A percentile compares a stretch with the other conserved stretches of the same genome.
These are phyloP conservation scores for Mylabris sibirica DNA, from an alignment of 2,888 invertebrate species.

Conservation along the genomic window DNA sequence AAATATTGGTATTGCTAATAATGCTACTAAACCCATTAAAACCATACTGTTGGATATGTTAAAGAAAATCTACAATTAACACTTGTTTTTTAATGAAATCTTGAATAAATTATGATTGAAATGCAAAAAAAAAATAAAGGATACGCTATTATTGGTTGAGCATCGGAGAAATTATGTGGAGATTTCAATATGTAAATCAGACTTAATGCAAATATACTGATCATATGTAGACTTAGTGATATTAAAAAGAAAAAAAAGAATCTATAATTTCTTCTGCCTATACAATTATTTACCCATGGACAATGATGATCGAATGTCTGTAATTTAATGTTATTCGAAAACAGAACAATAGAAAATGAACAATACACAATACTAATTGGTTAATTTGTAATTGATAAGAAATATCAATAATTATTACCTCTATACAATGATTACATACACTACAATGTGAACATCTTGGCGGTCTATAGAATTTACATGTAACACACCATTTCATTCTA, in stretches of 20 bases:
- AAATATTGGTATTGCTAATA: slow-evolving; percentile 95
- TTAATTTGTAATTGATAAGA: background rate
- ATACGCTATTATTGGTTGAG: slow-evolving; percentile 86
- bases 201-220: slow-evolving; percentile 94
- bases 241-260: slow-evolving; percentile 99
- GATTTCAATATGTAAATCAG: slow-evolving; percentile 90
- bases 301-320: slow-evolving; percentile 99
- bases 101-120: too few relatives aligned
- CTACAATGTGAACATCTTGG: slow-evolving; percentile 99
- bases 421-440: slow-evolving; percentile 98
- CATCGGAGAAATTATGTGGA: slow-evolving; percentile 80
- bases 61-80: slow-evolving; percentile 49
- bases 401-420: slow-evolving; percentile 67
- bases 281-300: slow-evolving; percentile 97
- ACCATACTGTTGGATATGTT: slow-evolving; percentile 71
- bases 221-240: slow-evolving; percentile 96
- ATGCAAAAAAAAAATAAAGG: slow-evolving; percentile 65
- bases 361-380: background rate
- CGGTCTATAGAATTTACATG: slow-evolving; percentile 99
- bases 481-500: slow-evolving; percentile 99
- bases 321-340: slow-evolving; percentile 53
- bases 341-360: slow-evolving; percentile 4
- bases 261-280: slow-evolving; percentile 95
- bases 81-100: too few relatives aligned
- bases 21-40: slow-evolving; percentile 89